A percentile compares a stretch with the other conserved stretches of the same genome.
Conservation (phyloP, 2,888 invertebrate genomes). For the Chrysomela aeneicollis region DNA sequence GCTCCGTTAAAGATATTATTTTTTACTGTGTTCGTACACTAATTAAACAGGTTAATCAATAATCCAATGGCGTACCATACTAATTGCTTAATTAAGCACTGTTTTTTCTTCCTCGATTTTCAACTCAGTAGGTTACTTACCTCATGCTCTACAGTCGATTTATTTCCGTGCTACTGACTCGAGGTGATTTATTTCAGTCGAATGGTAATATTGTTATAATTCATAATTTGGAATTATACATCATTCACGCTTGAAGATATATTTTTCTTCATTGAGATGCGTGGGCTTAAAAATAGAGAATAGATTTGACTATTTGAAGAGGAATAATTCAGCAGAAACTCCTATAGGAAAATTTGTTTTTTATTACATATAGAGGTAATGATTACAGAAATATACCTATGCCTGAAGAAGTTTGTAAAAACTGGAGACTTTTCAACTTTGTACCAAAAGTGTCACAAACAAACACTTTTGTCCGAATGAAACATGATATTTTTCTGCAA, state of each 20-base stretch:
- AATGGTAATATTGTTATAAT: conserved; percentile 5
- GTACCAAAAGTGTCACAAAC: too few relatives aligned
- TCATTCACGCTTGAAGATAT: not conserved
- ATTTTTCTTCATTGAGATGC: not conserved
- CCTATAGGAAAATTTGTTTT: too few relatives aligned
- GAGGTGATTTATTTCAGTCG: not conserved
- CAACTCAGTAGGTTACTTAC: not conserved
- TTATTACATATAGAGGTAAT: too few relatives aligned
- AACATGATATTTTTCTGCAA: too few relatives aligned
- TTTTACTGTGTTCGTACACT: not conserved
- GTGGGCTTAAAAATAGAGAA: too few relatives aligned
- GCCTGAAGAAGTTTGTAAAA: too few relatives aligned
- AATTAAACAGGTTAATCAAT: conserved; percentile 1
- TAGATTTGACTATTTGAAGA: too few relatives aligned
- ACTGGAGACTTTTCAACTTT: too few relatives aligned
- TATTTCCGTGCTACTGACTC: conserved; percentile 1
- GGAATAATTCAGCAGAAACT: too few relatives aligned
- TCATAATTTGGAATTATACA: not conserved
- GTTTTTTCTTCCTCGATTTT: not conserved
- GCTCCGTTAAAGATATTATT: too few relatives aligned
- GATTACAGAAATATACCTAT: too few relatives aligned
- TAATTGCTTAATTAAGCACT: conserved; percentile 3
- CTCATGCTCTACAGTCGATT: not conserved
- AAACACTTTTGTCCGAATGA: too few relatives aligned
- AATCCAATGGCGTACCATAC: not conserved